Evolutionary conservation across 2,113 vertebrate species (phyloP).

Genomic region (Psilopogon haemacephalus): DNA sequence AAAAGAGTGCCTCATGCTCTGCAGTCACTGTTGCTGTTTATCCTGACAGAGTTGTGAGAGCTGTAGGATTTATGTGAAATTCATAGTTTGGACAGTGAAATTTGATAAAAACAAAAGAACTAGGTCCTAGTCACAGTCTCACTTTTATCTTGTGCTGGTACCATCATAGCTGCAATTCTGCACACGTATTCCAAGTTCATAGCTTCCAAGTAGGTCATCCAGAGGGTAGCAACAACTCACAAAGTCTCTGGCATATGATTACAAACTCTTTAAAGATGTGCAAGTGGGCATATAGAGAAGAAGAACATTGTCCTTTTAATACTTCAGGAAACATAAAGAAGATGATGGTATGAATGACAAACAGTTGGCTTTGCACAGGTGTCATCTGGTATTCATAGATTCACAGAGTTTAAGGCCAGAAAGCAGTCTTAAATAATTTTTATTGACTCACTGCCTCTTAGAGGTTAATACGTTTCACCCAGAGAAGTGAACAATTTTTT

Average conservation of each 20-base stretch:
- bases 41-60: background rate
- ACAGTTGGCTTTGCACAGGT: slow-evolving; percentile 23
- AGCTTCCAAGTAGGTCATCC: background rate
- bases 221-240: background rate
- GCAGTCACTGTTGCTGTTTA: background rate
- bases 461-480: slow-evolving; percentile 60
- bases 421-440: slow-evolving; percentile 59
- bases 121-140: accelerated
- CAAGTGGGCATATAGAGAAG: background rate
- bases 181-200: background rate
- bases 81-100: background rate
- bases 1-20: background rate
- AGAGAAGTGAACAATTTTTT: slow-evolving; percentile 49
- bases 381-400: slow-evolving; percentile 43
- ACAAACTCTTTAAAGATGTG: slow-evolving; percentile 1
- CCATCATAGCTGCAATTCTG: background rate
- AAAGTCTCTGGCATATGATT: background rate
- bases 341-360: slow-evolving; percentile 45
- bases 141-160: background rate
- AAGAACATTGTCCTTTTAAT: slow-evolving; percentile 19
- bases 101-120: background rate
- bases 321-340: slow-evolving; percentile 27
- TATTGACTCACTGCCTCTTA: slow-evolving; percentile 60
- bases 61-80: background rate
- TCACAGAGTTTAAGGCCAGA: background rate